A percentile compares a stretch with the other conserved stretches of the same genome.
These are phyloP conservation scores for Rhinichthys klamathensis DNA, from an alignment of 2,113 vertebrate species.

Conservation along the genomic window DNA sequence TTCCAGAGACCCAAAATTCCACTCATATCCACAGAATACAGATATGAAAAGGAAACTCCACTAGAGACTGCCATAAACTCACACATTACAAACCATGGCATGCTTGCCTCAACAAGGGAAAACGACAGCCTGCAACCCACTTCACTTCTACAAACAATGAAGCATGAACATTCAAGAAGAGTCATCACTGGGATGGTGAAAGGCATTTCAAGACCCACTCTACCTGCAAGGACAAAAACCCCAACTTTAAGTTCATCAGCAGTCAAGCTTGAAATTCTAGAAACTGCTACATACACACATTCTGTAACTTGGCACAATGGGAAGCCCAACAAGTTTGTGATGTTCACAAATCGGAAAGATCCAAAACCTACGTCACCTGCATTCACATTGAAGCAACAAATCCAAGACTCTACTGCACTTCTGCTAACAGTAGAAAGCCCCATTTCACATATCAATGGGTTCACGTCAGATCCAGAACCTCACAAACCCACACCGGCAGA, in stretches of 20 bases:
- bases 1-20: too few relatives aligned
- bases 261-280: background rate
- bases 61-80: background rate
- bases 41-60: background rate
- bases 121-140: background rate
- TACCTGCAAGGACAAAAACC: background rate
- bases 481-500: background rate
- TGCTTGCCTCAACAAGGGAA: background rate
- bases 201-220: background rate
- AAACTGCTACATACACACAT: background rate
- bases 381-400: background rate
- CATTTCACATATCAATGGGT: background rate
- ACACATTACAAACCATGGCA: background rate
- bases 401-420: background rate
- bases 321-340: background rate
- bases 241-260: background rate
- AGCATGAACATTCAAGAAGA: background rate
- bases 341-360: background rate
- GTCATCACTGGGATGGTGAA: background rate
- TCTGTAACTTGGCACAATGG: background rate
- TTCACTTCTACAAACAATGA: background rate
- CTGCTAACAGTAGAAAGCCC: background rate
- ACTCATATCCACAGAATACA: background rate
- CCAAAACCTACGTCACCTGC: background rate
- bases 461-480: background rate